A percentile compares a stretch with the other conserved stretches of the same genome.
phyloP scores from a whole-genome alignment of 2,888 invertebrate species.

The Halictus quadricinctus region DNA sequence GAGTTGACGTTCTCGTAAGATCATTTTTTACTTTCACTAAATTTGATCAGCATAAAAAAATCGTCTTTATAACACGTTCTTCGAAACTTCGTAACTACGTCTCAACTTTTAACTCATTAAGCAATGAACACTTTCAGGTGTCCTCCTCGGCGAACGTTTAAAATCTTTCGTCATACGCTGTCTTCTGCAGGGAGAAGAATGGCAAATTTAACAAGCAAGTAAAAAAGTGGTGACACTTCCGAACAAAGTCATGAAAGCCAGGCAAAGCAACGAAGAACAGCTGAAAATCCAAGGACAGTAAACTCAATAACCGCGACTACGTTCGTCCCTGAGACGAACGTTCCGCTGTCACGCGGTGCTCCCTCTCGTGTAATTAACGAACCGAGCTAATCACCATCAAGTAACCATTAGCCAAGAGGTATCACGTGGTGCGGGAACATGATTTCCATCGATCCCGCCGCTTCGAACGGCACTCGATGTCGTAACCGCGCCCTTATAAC shows the following conservation, averaged over 20 bases:
- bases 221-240: neutral
- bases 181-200: neutral
- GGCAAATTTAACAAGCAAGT: neutral
- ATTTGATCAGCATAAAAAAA: neutral
- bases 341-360: conserved; percentile 7
- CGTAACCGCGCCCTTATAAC: conserved; percentile 58
- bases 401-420: neutral
- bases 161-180: neutral
- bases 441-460: conserved; percentile 14
- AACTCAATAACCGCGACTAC: neutral
- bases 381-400: conserved; percentile 10
- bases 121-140: neutral
- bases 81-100: neutral
- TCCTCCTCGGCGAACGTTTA: neutral
- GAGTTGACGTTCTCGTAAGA: neutral
- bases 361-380: conserved; percentile 21
- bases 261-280: neutral
- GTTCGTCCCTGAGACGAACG: conserved; percentile 4
- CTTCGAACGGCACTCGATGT: conserved; percentile 27
- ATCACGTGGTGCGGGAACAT: conserved; percentile 1
- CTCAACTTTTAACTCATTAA: neutral
- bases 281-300: neutral
- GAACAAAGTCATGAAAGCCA: neutral
- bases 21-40: neutral
- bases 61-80: neutral